Percentiles rank a stretch among this genome's conserved stretches.
phyloP scores from a whole-genome alignment of 1,140 invertebrate genomes.

The Parapsyche elsis region DNA sequence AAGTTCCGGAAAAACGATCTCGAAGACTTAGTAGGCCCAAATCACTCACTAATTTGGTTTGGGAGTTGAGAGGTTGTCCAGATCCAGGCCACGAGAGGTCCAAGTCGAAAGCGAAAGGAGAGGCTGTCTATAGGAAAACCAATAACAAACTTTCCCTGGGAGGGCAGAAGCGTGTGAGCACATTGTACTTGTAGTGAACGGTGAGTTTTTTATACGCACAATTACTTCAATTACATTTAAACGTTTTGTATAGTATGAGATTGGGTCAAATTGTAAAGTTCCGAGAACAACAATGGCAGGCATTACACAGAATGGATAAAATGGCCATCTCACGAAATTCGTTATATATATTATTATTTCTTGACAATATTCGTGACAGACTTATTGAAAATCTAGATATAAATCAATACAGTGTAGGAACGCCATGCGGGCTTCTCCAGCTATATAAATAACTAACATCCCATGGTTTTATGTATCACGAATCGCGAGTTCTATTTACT shows the following conservation, averaged over 20 bases:
- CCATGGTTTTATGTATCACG: conserved; percentile 43
- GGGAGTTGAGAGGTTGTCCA: conserved; percentile 76
- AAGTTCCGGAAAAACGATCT: conserved; percentile 84
- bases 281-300: not conserved
- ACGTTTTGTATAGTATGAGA: not conserved
- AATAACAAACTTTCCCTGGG: conserved; percentile 65
- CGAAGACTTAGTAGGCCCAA: conserved; percentile 80
- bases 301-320: not conserved
- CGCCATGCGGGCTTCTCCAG: conserved; percentile 20
- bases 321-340: conserved; percentile 32
- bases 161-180: conserved; percentile 65
- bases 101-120: conserved; percentile 70
- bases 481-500: conserved; percentile 28
- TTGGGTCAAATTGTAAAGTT: not conserved
- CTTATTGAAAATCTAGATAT: conserved; percentile 40
- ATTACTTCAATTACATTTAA: too few relatives aligned
- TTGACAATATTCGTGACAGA: conserved; percentile 37
- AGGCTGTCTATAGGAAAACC: conserved; percentile 65
- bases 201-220: too few relatives aligned
- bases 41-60: conserved; percentile 87
- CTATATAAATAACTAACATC: conserved; percentile 34
- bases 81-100: conserved; percentile 69
- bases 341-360: conserved; percentile 30
- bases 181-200: conserved; percentile 63
- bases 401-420: conserved; percentile 29